Evolutionary conservation across 2,797 vertebrate genomes (phyloP).

Genomic region (Acipenser ruthenus): DNA sequence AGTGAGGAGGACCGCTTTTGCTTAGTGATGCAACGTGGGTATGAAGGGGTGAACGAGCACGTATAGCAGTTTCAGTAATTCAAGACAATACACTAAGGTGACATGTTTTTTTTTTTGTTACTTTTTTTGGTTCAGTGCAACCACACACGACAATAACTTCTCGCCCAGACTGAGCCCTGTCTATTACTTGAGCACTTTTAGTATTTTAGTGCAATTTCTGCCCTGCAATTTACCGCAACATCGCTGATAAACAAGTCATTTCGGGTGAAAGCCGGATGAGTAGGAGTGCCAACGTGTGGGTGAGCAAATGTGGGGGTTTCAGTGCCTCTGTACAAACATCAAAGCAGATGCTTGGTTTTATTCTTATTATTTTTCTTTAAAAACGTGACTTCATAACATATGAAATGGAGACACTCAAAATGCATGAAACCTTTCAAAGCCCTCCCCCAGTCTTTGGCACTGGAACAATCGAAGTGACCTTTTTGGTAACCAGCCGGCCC

Average conservation of each 20-base stretch:
- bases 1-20: too few species aligned
- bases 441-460: not conserved
- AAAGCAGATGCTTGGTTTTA: slow-evolving; percentile 1
- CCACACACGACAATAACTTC: not conserved
- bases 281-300: slow-evolving; percentile 18
- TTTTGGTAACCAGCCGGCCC: not conserved
- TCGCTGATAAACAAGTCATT: slow-evolving; percentile 11
- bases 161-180: not conserved
- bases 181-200: not conserved
- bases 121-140: not conserved
- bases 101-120: not conserved
- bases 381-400: not conserved
- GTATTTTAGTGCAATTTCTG: slow-evolving; percentile 6
- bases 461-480: not conserved
- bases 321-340: slow-evolving; percentile 5
- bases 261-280: slow-evolving; percentile 14
- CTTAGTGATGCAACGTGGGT: too few species aligned
- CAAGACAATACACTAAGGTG: not conserved
- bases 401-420: not conserved
- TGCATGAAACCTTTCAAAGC: not conserved
- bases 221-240: slow-evolving; percentile 23
- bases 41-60: too few species aligned
- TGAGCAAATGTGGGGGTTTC: slow-evolving; percentile 5
- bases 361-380: slow-evolving; percentile 28
- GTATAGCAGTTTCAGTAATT: not conserved